Evolutionary conservation across 2,888 invertebrate genomes (phyloP).

Genomic region (Cecidostiba fungosa): DNA sequence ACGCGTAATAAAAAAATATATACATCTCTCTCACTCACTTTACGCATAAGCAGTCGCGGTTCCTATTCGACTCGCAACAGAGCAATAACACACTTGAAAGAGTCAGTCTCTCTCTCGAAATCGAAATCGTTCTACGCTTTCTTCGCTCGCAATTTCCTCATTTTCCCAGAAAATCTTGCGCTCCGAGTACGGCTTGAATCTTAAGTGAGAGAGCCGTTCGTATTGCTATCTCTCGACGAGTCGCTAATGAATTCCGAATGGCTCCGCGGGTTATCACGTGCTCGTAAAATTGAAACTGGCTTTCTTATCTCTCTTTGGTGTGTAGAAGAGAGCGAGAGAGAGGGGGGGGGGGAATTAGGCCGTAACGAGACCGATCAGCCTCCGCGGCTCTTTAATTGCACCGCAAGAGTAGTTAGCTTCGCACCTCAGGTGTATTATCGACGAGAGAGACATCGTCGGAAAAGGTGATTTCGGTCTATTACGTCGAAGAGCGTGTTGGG

Average conservation of each 20-base stretch:
- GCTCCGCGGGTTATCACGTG: slow-evolving; percentile 51
- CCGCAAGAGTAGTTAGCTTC: slow-evolving; percentile 16
- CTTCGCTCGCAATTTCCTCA: slow-evolving; percentile 24
- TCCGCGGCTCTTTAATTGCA: slow-evolving; percentile 13
- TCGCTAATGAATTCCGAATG: slow-evolving; percentile 60
- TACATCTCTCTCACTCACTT: neutral
- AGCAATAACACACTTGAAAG: neutral
- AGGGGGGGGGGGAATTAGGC: neutral
- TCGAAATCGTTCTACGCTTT: slow-evolving; percentile 3
- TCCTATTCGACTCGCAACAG: neutral
- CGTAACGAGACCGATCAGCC: slow-evolving; percentile 16
- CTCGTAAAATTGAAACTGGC: slow-evolving; percentile 59
- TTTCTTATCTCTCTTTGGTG: slow-evolving; percentile 46
- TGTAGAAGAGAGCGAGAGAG: neutral
- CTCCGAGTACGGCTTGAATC: slow-evolving; percentile 33
- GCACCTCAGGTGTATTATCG: slow-evolving; percentile 10
- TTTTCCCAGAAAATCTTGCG: slow-evolving; percentile 1
- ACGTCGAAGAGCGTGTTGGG: neutral
- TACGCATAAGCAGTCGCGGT: neutral
- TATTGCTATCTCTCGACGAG: slow-evolving; percentile 37
- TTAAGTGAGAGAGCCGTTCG: slow-evolving; percentile 41
- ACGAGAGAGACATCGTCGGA: neutral
- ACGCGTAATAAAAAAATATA: neutral
- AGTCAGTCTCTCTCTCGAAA: neutral
- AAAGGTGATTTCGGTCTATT: neutral